A percentile compares a stretch with the other conserved stretches of the same genome.
Conservation (phyloP, 2,797 vertebrate species). For the Peromyscus melanophrys region DNA sequence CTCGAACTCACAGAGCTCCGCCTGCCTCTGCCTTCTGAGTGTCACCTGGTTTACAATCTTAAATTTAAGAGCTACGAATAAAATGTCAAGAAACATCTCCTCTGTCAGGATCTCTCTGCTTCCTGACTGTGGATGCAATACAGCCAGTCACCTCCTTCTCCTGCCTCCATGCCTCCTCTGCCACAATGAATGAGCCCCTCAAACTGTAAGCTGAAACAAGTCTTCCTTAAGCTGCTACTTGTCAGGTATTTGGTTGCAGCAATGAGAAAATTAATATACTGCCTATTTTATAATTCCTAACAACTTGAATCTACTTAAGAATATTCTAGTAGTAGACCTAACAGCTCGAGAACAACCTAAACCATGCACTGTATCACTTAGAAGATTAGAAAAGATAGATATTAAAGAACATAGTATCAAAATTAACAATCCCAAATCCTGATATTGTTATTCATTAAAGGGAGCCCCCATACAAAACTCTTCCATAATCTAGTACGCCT, state of each 20-base stretch:
- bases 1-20: not conserved
- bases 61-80: not conserved
- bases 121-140: not conserved
- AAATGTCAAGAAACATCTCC: not conserved
- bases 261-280: not conserved
- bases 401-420: conserved; percentile 34
- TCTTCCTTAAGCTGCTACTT: not conserved
- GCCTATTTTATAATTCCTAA: conserved; percentile 34
- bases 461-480: not conserved
- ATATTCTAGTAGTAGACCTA: conserved; percentile 30
- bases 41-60: not conserved
- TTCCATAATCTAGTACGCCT: not conserved
- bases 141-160: not conserved
- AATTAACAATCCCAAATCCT: not conserved
- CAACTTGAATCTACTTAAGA: conserved; percentile 47
- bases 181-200: not conserved
- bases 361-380: not conserved
- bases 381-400: conserved; percentile 26
- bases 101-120: not conserved
- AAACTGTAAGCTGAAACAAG: not conserved
- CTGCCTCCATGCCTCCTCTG: not conserved
- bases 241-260: not conserved
- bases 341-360: conserved; percentile 40
- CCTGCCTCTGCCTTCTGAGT: not conserved
- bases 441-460: conserved; percentile 33